Percentiles rank a stretch among this genome's conserved stretches.
phyloP scores from a whole-genome alignment of 2,113 vertebrate species.

The Antechinus stuartii region DNA sequence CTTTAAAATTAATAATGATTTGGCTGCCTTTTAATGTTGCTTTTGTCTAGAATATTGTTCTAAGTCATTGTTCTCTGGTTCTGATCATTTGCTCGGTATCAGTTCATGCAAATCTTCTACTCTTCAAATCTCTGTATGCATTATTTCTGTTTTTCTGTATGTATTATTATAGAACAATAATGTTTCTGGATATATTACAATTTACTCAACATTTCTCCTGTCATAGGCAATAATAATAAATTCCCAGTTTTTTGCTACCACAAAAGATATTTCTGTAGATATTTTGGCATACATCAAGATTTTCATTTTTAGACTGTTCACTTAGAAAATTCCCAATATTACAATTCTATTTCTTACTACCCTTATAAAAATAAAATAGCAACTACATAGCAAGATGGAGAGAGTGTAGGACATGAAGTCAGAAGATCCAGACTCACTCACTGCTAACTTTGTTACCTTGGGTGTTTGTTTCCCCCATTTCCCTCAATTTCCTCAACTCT shows the following conservation, averaged over 20 bases:
- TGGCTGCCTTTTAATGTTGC: background rate
- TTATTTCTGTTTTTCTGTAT: background rate
- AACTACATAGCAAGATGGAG: background rate
- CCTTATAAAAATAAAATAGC: background rate
- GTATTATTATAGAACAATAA: background rate
- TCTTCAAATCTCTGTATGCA: background rate
- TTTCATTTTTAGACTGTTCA: background rate
- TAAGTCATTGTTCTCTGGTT: background rate
- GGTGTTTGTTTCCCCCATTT: background rate
- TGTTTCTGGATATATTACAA: too few species aligned
- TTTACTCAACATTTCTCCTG: background rate
- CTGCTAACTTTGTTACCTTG: background rate
- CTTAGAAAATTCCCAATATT: background rate
- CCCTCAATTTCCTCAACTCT: background rate
- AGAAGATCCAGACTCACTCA: background rate
- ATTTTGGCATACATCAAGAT: background rate
- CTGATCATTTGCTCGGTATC: background rate
- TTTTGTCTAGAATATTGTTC: background rate
- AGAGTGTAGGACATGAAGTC: background rate
- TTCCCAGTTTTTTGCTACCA: background rate
- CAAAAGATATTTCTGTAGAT: background rate
- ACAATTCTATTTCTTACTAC: background rate
- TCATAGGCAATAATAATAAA: background rate
- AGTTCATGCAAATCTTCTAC: background rate
- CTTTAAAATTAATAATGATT: background rate